Evolutionary conservation across 2,888 invertebrate species (phyloP).

Genomic region (Sepioteuthis lessoniana): DNA sequence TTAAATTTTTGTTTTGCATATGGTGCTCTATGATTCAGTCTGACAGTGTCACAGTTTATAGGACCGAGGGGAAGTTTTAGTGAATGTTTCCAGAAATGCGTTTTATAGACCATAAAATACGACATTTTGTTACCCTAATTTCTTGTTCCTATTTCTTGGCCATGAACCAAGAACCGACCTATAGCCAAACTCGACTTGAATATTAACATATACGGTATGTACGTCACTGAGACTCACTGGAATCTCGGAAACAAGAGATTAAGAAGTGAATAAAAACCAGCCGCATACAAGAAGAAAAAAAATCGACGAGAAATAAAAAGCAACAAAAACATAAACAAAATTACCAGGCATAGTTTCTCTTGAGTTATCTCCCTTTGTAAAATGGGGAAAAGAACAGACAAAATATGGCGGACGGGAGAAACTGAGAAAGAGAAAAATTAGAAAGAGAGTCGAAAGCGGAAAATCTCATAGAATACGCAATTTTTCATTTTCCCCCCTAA

Average conservation of each 20-base stretch:
- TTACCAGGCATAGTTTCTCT: background rate
- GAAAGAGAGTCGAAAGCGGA: background rate
- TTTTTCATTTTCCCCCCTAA: background rate
- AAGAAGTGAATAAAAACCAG: no score
- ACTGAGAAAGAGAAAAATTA: background rate
- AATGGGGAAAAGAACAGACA: background rate
- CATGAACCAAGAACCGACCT: no score
- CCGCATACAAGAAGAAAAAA: no score
- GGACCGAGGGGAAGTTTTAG: no score
- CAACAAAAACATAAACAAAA: background rate
- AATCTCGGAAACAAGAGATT: background rate
- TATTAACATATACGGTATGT: background rate
- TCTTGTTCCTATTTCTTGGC: no score
- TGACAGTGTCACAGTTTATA: no score
- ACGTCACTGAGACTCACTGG: background rate
- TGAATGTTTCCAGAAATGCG: no score
- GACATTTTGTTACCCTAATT: no score
- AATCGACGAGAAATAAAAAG: background rate
- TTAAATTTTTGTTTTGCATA: no score
- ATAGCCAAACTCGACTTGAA: background rate
- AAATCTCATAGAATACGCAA: background rate
- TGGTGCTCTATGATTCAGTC: no score
- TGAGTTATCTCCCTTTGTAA: background rate
- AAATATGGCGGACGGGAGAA: background rate
- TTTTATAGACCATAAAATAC: no score